phyloP scores from a whole-genome alignment of 1,140 invertebrate genomes.

The Wasmannia auropunctata region DNA sequence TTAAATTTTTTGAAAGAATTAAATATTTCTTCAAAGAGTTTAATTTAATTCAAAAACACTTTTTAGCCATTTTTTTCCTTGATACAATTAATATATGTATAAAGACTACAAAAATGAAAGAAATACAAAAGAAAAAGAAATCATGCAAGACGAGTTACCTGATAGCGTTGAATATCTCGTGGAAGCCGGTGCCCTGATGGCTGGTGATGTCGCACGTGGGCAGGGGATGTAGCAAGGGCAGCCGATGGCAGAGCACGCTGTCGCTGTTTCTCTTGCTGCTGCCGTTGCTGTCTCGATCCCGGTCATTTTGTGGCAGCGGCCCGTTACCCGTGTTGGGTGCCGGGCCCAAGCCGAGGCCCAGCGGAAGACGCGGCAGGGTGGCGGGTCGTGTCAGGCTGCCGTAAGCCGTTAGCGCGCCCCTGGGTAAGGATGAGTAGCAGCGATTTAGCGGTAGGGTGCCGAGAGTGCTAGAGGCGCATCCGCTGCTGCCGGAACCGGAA shows the following conservation, averaged over 20 bases:
- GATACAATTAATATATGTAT: background rate
- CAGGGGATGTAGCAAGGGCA: conserved; percentile 85
- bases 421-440: conserved; percentile 84
- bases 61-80: background rate
- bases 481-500: conserved; percentile 84
- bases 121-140: background rate
- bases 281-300: conserved; percentile 79
- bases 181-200: conserved; percentile 84
- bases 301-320: conserved; percentile 73
- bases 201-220: conserved; percentile 84
- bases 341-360: conserved; percentile 78
- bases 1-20: background rate
- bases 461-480: conserved; percentile 80
- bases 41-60: background rate
- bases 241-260: conserved; percentile 85
- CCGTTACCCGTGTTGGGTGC: conserved; percentile 72
- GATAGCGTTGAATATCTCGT: conserved; percentile 84
- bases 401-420: conserved; percentile 81
- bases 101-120: background rate
- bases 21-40: too few species aligned
- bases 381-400: conserved; percentile 82
- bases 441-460: conserved; percentile 80
- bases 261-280: conserved; percentile 86
- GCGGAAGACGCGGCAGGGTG: conserved; percentile 83
- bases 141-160: conserved; percentile 63